Evolutionary conservation across 2,888 invertebrate species (phyloP).

Genomic region (Dyspetes luteomarginatus): DNA sequence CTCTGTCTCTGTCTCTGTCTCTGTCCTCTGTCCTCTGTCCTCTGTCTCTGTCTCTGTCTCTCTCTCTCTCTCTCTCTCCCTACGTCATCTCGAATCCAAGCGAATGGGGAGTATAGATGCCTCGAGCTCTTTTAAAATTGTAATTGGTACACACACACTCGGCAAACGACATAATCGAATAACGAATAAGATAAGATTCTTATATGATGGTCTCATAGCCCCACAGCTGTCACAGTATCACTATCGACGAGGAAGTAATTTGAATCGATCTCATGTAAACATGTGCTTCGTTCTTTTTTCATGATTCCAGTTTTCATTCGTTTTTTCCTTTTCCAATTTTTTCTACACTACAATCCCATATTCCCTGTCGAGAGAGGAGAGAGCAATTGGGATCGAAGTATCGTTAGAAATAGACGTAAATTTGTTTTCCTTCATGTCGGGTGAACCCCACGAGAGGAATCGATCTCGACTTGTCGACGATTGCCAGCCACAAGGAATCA

Average conservation of each 20-base stretch:
- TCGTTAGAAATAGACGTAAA: slow-evolving; percentile 56
- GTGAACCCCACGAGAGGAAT: slow-evolving; percentile 54
- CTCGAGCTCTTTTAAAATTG: slow-evolving; percentile 74
- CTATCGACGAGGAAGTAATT: slow-evolving; percentile 78
- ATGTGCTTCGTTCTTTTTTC: slow-evolving; percentile 49
- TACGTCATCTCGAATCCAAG: neutral
- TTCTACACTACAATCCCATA: slow-evolving; percentile 22
- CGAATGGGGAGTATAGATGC: slow-evolving; percentile 25
- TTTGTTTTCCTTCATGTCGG: slow-evolving; percentile 50
- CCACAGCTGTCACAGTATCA: slow-evolving; percentile 54
- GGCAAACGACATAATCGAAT: slow-evolving; percentile 78
- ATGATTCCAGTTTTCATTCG: slow-evolving; percentile 28
- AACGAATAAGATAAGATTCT: slow-evolving; percentile 73
- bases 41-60: slow-evolving; percentile 3
- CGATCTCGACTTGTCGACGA: slow-evolving; percentile 53
- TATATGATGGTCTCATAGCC: slow-evolving; percentile 67
- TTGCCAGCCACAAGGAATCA: slow-evolving; percentile 48
- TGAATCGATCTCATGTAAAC: slow-evolving; percentile 71
- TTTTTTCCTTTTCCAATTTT: neutral
- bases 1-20: too few species aligned
- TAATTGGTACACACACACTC: slow-evolving; percentile 71
- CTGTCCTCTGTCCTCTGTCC: slow-evolving; percentile 1
- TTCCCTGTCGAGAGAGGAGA: slow-evolving; percentile 10
- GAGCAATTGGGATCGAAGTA: slow-evolving; percentile 55
- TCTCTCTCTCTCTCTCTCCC: neutral